These are phyloP conservation scores for Parnassius glacialis DNA, from an alignment of 2,888 invertebrate genomes.

Conservation along the genomic window DNA sequence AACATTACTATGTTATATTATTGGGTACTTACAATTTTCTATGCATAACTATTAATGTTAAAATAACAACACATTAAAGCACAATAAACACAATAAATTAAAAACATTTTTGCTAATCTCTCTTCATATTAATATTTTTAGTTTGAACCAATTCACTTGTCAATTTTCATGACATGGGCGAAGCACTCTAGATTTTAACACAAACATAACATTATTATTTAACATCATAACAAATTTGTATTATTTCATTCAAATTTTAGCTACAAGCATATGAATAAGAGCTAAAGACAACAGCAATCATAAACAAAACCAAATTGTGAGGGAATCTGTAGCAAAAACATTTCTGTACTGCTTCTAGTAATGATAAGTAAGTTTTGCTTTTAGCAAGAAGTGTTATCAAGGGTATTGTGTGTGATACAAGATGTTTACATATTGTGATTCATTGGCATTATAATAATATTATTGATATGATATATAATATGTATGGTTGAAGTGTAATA, in stretches of 20 bases:
- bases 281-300: constrained; percentile 19
- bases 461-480: constrained; percentile 15
- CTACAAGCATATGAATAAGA: constrained; percentile 3
- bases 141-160: constrained; percentile 48
- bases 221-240: not conserved
- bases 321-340: constrained; percentile 16
- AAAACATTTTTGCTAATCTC: constrained; percentile 28
- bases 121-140: constrained; percentile 17
- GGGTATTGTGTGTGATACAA: constrained; percentile 48
- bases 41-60: constrained; percentile 52
- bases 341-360: constrained; percentile 27
- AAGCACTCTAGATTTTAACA: constrained; percentile 56
- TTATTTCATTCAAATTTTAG: not conserved
- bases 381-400: constrained; percentile 59
- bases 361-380: constrained; percentile 47
- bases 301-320: constrained; percentile 10
- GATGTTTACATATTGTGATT: constrained; percentile 55
- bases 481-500: constrained; percentile 6
- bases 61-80: constrained; percentile 16
- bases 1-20: too few relatives aligned
- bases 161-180: constrained; percentile 55
- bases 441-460: constrained; percentile 41
- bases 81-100: constrained; percentile 18
- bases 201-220: constrained; percentile 7
- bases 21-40: constrained; percentile 67